phyloP scores from a whole-genome alignment of 2,797 vertebrate genomes.

The Rhadinocentrus ornatus region DNA sequence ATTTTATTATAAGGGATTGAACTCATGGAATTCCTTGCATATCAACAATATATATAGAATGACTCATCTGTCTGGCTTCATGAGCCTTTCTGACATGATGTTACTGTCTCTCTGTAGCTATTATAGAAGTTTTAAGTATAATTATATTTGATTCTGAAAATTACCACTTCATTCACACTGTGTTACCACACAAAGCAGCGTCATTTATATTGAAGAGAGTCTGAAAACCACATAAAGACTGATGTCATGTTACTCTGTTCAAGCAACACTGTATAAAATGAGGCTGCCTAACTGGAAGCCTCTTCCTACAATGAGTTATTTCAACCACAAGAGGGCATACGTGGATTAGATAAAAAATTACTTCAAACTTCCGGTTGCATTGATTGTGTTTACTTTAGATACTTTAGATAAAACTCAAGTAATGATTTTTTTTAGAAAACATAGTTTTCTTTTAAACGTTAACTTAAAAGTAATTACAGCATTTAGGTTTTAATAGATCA shows the following conservation, averaged over 20 bases:
- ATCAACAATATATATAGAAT: too few species aligned
- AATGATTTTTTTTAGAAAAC: background rate
- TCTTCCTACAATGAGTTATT: background rate
- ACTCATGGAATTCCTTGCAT: background rate
- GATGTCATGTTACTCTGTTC: background rate
- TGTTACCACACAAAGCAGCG: background rate
- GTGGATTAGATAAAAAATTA: slow-evolving; percentile 9
- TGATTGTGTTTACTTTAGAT: background rate
- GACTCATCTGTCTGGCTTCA: too few species aligned
- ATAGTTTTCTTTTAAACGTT: background rate
- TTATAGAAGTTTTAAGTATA: background rate
- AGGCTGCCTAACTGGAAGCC: background rate
- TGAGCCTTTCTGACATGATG: too few species aligned
- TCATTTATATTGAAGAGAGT: background rate
- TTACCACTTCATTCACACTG: background rate
- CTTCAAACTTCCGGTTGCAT: background rate
- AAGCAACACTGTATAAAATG: background rate
- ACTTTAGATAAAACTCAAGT: background rate
- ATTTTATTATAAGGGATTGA: background rate
- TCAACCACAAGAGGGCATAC: slow-evolving; percentile 68
- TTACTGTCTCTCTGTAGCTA: too few species aligned
- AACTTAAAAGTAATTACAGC: background rate
- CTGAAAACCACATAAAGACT: background rate
- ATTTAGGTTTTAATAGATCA: background rate
- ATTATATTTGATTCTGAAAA: background rate